Evolutionary conservation across 2,888 invertebrate species (phyloP).

Genomic region (Lepidochrysops patricia): DNA sequence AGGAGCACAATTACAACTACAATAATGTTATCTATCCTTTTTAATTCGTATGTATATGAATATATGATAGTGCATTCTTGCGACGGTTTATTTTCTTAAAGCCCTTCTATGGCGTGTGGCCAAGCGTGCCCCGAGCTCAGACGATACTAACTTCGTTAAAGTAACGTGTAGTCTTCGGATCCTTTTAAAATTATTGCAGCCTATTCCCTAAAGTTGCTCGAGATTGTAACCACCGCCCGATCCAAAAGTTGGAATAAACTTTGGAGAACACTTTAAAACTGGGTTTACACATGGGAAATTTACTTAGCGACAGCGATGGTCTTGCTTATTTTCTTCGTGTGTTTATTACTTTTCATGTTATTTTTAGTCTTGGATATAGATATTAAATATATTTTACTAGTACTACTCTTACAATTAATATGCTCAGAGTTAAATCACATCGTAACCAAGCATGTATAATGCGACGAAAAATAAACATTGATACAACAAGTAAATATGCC

Average conservation of each 20-base stretch:
- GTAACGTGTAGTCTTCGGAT: not conserved
- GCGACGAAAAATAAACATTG: too few species aligned
- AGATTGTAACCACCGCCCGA: not conserved
- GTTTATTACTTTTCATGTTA: not conserved
- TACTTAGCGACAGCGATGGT: not conserved
- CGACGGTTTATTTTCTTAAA: constrained; percentile 61
- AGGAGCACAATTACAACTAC: too few species aligned
- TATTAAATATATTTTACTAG: too few species aligned
- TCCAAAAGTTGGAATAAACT: constrained; percentile 12
- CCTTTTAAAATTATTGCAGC: constrained; percentile 6
- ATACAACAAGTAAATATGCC: too few species aligned
- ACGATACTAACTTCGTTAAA: not conserved
- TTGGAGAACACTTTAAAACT: constrained; percentile 9
- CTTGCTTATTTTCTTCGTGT: not conserved
- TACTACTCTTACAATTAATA: too few species aligned
- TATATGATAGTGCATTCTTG: too few species aligned
- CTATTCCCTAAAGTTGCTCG: not conserved
- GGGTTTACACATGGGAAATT: constrained; percentile 8
- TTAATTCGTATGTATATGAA: too few species aligned
- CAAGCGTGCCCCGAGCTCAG: constrained; percentile 28
- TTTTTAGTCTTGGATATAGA: too few species aligned
- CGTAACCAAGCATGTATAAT: too few species aligned
- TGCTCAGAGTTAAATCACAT: not conserved
- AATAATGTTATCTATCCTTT: too few species aligned
- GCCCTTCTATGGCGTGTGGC: constrained; percentile 48